Base-by-base conservation (phyloP, 2,113 vertebrate species). In the Esox niger region DNA sequence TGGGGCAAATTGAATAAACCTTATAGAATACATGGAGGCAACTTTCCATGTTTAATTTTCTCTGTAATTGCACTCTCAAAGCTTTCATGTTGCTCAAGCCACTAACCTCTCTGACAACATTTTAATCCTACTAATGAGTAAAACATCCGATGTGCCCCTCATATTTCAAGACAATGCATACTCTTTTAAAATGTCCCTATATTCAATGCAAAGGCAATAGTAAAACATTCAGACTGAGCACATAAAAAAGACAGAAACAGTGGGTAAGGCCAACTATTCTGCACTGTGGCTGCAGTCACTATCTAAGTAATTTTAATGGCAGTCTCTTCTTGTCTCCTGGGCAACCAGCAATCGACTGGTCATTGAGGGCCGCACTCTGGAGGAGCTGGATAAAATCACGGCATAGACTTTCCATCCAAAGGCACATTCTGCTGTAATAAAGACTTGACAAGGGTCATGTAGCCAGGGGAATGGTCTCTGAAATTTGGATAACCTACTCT, bases 311-410 rank as follows among this genome's bases (percentile, higher is more conserved):
- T 79, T 73, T 21, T 43, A 57, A 67, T 35, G 49, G 66, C 68
- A 73, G 55, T 72, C 79, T 69, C 67, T 63, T 46, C 49, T 65
- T 61, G 64, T 66, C 70, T 79, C 73, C 62, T 60, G 69, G 68
- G 73, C 68, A 64, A 82, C 71, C 31, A 5, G 31, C 26, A 27
- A 64, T 20, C 29, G 47, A 76, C 29, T n/a, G n/a, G 60, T 56
- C 26, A 35, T 54, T 29, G 62, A 54, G 68, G 29, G 58, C 57
- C 55, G 38, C 29, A 43, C 52, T 65, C 66, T 5, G 52, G 54
- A 38, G 23, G 52, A 52, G 62, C 49, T 55, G 35, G 67, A 79
- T 59, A 30, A 30, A 63, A 64, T 35, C 57, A 52, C 2, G n/a
- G 5, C n/a, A 61, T 29, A 64, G 25, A 49, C 21, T 64, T 38